phyloP scores from a whole-genome alignment of 2,113 vertebrate species.

The Pteronura brasiliensis region DNA sequence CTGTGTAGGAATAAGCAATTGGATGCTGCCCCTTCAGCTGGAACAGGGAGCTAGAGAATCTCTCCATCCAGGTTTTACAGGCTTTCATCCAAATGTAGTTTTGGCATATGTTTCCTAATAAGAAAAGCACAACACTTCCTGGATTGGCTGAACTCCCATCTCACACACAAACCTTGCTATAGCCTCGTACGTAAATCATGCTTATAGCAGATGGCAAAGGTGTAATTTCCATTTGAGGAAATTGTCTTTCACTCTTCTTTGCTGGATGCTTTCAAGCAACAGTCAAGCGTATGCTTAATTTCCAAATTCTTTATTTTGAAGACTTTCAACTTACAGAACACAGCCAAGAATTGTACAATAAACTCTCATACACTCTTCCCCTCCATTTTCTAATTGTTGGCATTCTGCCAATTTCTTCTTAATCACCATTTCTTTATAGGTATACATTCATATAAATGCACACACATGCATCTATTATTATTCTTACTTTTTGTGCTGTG shows the following conservation, averaged over 20 bases:
- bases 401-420: background rate
- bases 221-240: conserved; percentile 1
- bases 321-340: background rate
- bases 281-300: background rate
- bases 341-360: background rate
- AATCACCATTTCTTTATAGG: background rate
- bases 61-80: background rate
- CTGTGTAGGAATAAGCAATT: background rate
- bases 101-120: background rate
- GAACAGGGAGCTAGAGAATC: background rate
- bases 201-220: background rate
- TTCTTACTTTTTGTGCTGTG: background rate
- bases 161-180: background rate
- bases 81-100: background rate
- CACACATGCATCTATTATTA: background rate
- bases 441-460: background rate
- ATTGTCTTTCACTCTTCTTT: background rate
- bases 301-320: background rate
- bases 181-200: background rate
- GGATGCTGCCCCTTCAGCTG: background rate
- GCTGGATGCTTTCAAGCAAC: background rate
- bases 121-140: background rate
- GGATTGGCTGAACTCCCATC: background rate
- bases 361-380: background rate
- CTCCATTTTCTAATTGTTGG: background rate